Percentiles rank a stretch among this genome's conserved stretches.
Conservation (phyloP, 2,888 invertebrate genomes). For the Acholoe squamosa region DNA sequence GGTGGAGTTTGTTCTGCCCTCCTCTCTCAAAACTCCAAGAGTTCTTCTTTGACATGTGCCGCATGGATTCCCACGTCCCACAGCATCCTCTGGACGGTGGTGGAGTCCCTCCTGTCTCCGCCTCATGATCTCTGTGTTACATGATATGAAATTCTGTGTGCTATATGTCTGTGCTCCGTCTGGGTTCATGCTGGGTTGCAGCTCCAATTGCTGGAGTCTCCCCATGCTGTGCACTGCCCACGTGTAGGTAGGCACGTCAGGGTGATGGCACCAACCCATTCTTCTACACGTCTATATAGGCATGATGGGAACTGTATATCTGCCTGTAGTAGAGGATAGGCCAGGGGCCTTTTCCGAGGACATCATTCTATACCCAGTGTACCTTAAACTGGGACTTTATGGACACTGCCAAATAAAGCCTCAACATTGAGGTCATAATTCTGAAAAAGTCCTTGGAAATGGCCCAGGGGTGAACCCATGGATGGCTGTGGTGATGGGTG, state of each 20-base stretch:
- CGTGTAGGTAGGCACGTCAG: conserved; percentile 40
- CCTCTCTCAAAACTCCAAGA: not conserved
- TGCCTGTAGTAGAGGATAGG: not conserved
- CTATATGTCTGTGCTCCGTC: not conserved
- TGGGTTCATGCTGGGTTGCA: not conserved
- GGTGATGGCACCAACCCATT: not conserved
- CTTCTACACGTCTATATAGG: not conserved
- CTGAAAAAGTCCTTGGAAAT: no score
- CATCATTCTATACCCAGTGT: not conserved
- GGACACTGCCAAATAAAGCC: no score
- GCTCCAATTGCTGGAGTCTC: not conserved
- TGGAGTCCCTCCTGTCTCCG: not conserved
- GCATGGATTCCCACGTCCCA: not conserved
- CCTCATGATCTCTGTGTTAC: not conserved
- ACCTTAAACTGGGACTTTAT: no score
- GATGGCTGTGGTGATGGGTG: not conserved
- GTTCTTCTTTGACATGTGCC: not conserved
- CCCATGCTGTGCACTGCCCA: not conserved
- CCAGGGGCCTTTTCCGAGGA: not conserved
- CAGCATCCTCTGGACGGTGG: conserved; percentile 5
- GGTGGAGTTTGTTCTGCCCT: not conserved
- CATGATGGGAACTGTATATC: conserved; percentile 21
- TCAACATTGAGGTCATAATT: no score
- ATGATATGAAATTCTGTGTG: not conserved
- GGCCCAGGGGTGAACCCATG: not conserved